Base-by-base conservation (phyloP, 2,113 vertebrate species). In the Xiphophorus hellerii region DNA sequence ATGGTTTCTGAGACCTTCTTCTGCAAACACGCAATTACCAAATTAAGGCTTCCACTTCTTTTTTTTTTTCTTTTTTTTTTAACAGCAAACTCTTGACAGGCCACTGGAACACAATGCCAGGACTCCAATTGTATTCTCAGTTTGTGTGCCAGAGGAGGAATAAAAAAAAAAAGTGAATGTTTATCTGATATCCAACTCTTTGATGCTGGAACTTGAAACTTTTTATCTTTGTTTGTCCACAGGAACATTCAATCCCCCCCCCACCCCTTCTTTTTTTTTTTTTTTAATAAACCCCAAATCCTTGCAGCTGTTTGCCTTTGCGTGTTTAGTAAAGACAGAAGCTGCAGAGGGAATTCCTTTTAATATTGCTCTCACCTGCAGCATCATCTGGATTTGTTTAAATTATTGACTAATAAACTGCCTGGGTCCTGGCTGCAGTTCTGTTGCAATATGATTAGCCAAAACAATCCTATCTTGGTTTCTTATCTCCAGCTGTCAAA, bases 401-500 rank as follows among this genome's bases (percentile, higher is more conserved):
- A 25, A 17, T 25, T n/a, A 54, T 25, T n/a, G n/a, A 25, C 51
- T 54, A 9, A 54, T 54, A 54, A 54, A 54, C 22, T 54, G 29
- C 0, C 3, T 66, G 37, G 61, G 61, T 77, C 67, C 37, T 64
- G 48, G 25, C 20, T 54, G 51, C 6, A n/a, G 51, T 7, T 20
- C 20, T 54, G 7, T 25, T 54, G 51, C n/a, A n/a, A 54, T 54
- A 25, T 54, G 51, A 54, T n/a, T 25, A 54, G 1, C 8, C 8
- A 54, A 76, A 87, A 87, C 69, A 81, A 63, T 61, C 63, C 79
- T 76, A 81, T 86, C 69, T 0, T 29, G 65, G 8, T 71, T 33
- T 72, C 72, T 83, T 83, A 75, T 83, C 73, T 75, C 35, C 65
- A 73, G 64, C 58, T 67, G 78, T 69, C 64, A 66, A 65, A 39